phyloP scores from a whole-genome alignment of 53 echinoderm and acorn worm species.

The Crossaster papposus region DNA sequence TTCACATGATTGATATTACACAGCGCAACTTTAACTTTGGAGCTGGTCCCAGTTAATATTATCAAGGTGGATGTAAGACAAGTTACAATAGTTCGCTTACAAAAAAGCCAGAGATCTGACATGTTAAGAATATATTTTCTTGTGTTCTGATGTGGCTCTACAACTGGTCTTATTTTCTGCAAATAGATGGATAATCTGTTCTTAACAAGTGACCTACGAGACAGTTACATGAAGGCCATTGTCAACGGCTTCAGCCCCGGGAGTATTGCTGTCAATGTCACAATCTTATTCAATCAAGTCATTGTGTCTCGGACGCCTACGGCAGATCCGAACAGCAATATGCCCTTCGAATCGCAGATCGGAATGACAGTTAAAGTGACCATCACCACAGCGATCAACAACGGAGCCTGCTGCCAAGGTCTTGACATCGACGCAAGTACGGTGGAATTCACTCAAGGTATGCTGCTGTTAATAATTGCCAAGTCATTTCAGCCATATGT shows the following conservation, averaged over 20 bases:
- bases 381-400: neutral
- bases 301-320: neutral
- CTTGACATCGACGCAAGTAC: neutral
- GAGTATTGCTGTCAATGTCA: neutral
- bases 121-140: neutral
- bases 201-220: neutral
- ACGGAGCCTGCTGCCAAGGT: neutral
- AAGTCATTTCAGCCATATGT: too few species aligned
- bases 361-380: neutral
- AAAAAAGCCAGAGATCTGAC: too few species aligned
- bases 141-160: neutral
- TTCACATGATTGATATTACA: too few species aligned
- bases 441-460: constrained; percentile 3
- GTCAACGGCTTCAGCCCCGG: constrained; percentile 41
- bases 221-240: neutral
- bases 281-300: neutral
- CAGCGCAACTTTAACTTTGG: too few species aligned
- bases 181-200: constrained; percentile 27
- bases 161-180: neutral
- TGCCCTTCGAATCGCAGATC: neutral
- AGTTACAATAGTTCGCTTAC: too few species aligned
- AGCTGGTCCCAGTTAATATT: too few species aligned
- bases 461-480: too few species aligned
- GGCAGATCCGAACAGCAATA: neutral
- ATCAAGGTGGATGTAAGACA: too few species aligned